Percentiles rank a stretch among this genome's conserved stretches.
Evolutionary conservation across 2,888 invertebrate species (phyloP).

Genomic region (Fissipunctia ypsillon): DNA sequence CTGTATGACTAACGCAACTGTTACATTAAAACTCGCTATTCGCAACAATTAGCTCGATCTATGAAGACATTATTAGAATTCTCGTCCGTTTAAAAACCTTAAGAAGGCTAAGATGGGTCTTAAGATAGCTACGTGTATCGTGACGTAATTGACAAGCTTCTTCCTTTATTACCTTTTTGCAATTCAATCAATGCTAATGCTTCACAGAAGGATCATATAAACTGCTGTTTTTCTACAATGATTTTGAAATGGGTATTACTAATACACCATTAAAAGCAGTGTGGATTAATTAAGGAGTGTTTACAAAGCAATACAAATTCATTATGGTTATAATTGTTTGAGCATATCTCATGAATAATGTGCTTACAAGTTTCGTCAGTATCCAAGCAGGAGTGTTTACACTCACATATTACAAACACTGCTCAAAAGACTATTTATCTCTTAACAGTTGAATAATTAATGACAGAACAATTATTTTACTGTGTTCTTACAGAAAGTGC

Average conservation of each 20-base stretch:
- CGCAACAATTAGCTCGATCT: slow-evolving; percentile 72
- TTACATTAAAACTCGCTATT: slow-evolving; percentile 73
- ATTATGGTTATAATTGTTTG: slow-evolving; percentile 54
- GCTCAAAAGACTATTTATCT: slow-evolving; percentile 70
- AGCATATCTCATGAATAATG: slow-evolving; percentile 48
- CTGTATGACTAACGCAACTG: slow-evolving; percentile 78
- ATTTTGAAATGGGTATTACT: slow-evolving; percentile 33
- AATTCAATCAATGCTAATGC: slow-evolving; percentile 55
- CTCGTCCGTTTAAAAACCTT: slow-evolving; percentile 37
- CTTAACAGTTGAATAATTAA: slow-evolving; percentile 76
- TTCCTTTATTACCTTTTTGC: slow-evolving; percentile 49
- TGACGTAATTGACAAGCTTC: slow-evolving; percentile 54
- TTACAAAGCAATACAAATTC: slow-evolving; percentile 52
- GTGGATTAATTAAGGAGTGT: slow-evolving; percentile 42
- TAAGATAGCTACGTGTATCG: slow-evolving; percentile 65
- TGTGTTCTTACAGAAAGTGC: slow-evolving; percentile 65
- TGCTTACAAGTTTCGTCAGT: slow-evolving; percentile 53
- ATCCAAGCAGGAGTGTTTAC: slow-evolving; percentile 66
- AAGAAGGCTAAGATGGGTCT: slow-evolving; percentile 56
- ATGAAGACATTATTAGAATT: slow-evolving; percentile 58
- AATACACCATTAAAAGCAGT: slow-evolving; percentile 17
- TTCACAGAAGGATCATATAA: slow-evolving; percentile 29
- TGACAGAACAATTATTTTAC: slow-evolving; percentile 68
- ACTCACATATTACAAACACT: slow-evolving; percentile 67
- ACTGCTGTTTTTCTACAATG: slow-evolving; percentile 10